Percentiles rank a stretch among this genome's conserved stretches.
Evolutionary conservation across 2,888 invertebrate species (phyloP).

Genomic region (Megamerina dolium): DNA sequence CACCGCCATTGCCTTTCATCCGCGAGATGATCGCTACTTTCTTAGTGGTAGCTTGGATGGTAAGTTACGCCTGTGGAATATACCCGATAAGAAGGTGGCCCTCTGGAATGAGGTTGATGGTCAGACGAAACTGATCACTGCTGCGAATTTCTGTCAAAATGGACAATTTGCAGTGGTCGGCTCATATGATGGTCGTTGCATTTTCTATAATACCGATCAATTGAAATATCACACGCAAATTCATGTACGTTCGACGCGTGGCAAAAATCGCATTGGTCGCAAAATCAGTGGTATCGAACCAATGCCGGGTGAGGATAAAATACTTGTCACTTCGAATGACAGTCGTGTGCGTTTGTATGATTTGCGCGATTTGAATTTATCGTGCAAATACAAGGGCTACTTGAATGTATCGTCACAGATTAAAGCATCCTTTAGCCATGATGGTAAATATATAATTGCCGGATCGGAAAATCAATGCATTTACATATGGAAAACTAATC

Average conservation of each 20-base stretch:
- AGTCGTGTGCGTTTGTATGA: constrained; percentile 95
- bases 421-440: constrained; percentile 94
- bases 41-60: constrained; percentile 96
- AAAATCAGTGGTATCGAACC: constrained; percentile 98
- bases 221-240: constrained; percentile 97
- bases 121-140: constrained; percentile 90
- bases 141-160: constrained; percentile 95
- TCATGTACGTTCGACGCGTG: constrained; percentile 90
- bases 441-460: constrained; percentile 94
- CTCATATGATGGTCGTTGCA: constrained; percentile 96
- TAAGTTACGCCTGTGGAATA: constrained; percentile 97
- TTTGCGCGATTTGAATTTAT: constrained; percentile 84
- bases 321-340: constrained; percentile 95
- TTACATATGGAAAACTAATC: constrained; percentile 96
- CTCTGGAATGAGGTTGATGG: constrained; percentile 97
- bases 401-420: constrained; percentile 95
- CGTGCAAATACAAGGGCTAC: constrained; percentile 92
- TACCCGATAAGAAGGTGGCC: constrained; percentile 97
- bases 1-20: constrained; percentile 97
- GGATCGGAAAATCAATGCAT: constrained; percentile 97
- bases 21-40: constrained; percentile 83
- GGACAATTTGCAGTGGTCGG: constrained; percentile 98
- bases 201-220: constrained; percentile 97
- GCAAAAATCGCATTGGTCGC: constrained; percentile 87
- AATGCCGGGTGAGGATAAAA: constrained; percentile 92